These are phyloP conservation scores for Parasteatoda tepidariorum DNA, from an alignment of 1,140 invertebrate genomes.

Conservation along the genomic window DNA sequence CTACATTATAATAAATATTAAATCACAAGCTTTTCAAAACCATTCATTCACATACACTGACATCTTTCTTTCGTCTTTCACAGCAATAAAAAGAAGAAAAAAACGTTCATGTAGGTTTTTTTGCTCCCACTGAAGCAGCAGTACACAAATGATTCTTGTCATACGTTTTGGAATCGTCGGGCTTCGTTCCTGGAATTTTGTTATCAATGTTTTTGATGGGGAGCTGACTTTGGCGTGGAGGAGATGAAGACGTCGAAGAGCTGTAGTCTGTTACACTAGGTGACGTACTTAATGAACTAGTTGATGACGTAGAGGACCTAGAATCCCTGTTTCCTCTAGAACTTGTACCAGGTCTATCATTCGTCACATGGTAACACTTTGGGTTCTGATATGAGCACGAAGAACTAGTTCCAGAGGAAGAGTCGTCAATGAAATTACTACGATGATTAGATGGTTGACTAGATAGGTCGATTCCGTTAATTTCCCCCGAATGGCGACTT, in stretches of 20 bases:
- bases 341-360: background rate
- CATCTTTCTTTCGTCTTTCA: background rate
- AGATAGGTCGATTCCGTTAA: background rate
- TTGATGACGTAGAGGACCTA: slow-evolving; percentile 26
- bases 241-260: slow-evolving; percentile 50
- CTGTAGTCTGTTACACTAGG: slow-evolving; percentile 55
- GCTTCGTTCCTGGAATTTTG: background rate
- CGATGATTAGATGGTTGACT: slow-evolving; percentile 6
- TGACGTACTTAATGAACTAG: slow-evolving; percentile 54
- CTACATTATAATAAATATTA: slow-evolving; percentile 53
- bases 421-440: background rate
- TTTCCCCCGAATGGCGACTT: background rate
- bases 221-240: slow-evolving; percentile 17
- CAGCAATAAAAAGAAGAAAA: too few relatives aligned
- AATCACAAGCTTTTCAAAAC: too few relatives aligned
- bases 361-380: background rate
- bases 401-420: slow-evolving; percentile 18
- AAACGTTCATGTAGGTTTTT: background rate
- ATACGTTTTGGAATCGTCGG: background rate
- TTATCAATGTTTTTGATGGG: background rate
- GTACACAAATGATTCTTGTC: background rate
- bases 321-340: slow-evolving; percentile 29
- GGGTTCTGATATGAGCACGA: background rate
- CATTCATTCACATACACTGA: background rate
- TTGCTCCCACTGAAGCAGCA: background rate